Evolutionary conservation across 2,888 invertebrate genomes (phyloP), one percentile per base, ranked within the genome.

Genomic region (Sycophila texana): DNA sequence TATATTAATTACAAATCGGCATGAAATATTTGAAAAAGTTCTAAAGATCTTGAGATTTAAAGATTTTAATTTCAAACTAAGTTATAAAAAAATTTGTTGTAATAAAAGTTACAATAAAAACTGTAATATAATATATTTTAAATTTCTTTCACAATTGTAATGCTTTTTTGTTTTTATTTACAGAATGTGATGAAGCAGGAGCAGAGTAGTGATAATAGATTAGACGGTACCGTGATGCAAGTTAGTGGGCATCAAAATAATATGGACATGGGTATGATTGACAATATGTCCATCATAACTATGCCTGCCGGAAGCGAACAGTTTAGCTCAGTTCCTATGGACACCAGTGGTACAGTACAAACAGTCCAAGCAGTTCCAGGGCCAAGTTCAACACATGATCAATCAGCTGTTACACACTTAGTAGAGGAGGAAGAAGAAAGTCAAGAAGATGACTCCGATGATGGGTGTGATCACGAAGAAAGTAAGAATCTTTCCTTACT

Each of bases 321-420:
- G 85, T 87, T 89, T 83, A 86, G 89, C 83, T 86, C 89, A 87
- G 89, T 90, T 87, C 89, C 90, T 87, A 89, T 90, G 86, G 88
- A 89, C 75, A 85, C 87, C 57, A 85, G 85, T 74, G 86, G 85
- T 66, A 87, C 84, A 83, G 87, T 87, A 76, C 88, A 89, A 84
- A 86, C 85, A 74, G 86, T 89, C 77, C 89, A 89, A 84, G 84
- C 86, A 75, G 85, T 89, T 63, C 86, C 89, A 73, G 89, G 90
- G 53, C 85, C 90, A 65, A 90, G 89, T 83, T 84, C 86, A 66
- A 78, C 86, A 14, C 87, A 87, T 70, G 86, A 88, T 77, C 89
- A 89, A 85, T 85, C 88, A 72, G 55, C 84, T 22, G 76, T 86
- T n/a, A 61, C 82, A 47, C 86, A 85, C 61, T 86, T 87, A 68